A percentile compares a stretch with the other conserved stretches of the same genome.
These are phyloP conservation scores for Panagrolaimus sp. DNA, from an alignment of 1,140 invertebrate species.

Conservation along the genomic window DNA sequence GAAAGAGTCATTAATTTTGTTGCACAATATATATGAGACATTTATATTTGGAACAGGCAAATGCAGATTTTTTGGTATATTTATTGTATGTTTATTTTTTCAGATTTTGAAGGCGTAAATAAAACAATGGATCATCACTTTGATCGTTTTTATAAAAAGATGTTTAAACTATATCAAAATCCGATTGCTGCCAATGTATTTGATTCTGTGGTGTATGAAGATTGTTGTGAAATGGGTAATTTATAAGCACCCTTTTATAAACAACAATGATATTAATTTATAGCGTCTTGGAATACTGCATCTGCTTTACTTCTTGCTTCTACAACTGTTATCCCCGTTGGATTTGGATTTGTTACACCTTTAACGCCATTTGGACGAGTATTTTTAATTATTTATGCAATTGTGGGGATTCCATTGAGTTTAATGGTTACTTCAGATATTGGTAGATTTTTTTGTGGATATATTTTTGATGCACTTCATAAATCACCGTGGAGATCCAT, in stretches of 20 bases:
- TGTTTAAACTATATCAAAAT: constrained; percentile 5
- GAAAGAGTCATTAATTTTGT: neutral
- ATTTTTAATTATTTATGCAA: constrained; percentile 18
- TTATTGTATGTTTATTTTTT: neutral
- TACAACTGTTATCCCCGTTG: constrained; percentile 24
- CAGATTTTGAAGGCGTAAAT: constrained; percentile 4
- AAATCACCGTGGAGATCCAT: neutral
- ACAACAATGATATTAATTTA: neutral
- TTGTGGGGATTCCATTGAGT: constrained; percentile 21
- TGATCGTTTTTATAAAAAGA: neutral
- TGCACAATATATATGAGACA: neutral
- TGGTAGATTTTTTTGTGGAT: constrained; percentile 20
- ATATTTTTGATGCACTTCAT: constrained; percentile 15
- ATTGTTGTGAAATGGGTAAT: constrained; percentile 2
- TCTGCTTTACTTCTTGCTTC: constrained; percentile 17
- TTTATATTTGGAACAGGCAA: too few species aligned
- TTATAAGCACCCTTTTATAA: neutral
- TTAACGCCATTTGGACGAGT: constrained; percentile 6
- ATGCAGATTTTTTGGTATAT: neutral
- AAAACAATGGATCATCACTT: neutral
- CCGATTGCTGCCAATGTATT: neutral
- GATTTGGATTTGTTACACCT: constrained; percentile 21
- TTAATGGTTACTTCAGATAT: constrained; percentile 20
- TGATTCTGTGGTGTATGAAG: neutral
- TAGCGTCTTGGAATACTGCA: constrained; percentile 16